A percentile compares a stretch with the other conserved stretches of the same genome.
Evolutionary conservation across 2,888 invertebrate species (phyloP).

Genomic region (Cepaea hortensis): DNA sequence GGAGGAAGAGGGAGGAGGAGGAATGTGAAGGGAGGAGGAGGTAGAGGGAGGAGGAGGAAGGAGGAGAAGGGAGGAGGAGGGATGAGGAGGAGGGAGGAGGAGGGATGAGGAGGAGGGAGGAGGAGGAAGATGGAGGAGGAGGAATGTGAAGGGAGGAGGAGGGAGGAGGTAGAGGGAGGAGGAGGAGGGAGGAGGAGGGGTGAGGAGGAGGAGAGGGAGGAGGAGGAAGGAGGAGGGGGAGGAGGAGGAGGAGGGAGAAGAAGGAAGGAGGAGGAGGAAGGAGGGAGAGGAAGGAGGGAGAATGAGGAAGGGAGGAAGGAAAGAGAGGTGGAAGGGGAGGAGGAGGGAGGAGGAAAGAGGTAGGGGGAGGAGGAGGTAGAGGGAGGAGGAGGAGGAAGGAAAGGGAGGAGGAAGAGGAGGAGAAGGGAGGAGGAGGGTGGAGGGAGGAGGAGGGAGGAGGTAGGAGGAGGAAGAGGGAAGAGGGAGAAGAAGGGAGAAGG

Average conservation of each 20-base stretch:
- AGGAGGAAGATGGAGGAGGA: too few species aligned
- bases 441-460: not conserved
- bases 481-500: too few species aligned
- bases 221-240: not conserved
- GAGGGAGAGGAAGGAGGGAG: not conserved
- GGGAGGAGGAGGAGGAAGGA: not conserved
- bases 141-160: too few species aligned
- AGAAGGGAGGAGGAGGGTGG: not conserved
- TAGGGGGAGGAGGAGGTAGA: not conserved
- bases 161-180: not conserved
- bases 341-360: constrained; percentile 25
- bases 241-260: not conserved
- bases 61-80: too few species aligned
- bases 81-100: too few species aligned
- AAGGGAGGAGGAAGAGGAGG: not conserved
- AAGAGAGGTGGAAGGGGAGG: constrained; percentile 21
- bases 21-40: too few species aligned
- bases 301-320: not conserved
- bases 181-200: not conserved
- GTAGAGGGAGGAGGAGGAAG: not conserved
- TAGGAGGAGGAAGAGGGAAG: not conserved
- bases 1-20: too few species aligned
- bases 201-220: not conserved
- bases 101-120: too few species aligned
- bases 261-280: not conserved